These are phyloP conservation scores for Halichoerus grypus DNA, from an alignment of 2,113 vertebrate genomes.

Conservation along the genomic window DNA sequence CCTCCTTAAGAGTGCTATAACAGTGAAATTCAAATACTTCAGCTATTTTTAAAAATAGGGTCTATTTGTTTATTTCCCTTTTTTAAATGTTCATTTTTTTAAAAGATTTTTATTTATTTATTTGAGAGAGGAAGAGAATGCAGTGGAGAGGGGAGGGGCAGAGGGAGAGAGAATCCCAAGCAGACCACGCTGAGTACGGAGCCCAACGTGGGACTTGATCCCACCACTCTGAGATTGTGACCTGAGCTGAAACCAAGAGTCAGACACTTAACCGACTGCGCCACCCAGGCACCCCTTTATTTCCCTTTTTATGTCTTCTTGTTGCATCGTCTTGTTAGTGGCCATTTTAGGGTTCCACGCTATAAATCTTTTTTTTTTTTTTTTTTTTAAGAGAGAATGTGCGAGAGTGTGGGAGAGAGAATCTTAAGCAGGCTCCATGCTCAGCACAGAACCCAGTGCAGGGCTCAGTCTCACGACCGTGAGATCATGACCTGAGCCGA, in stretches of 20 bases:
- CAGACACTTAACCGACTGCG: background rate
- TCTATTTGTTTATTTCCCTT: conserved; percentile 37
- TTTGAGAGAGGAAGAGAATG: background rate
- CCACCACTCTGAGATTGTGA: background rate
- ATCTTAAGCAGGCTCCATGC: background rate
- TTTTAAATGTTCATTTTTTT: background rate
- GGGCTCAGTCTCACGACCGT: background rate
- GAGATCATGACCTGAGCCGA: background rate
- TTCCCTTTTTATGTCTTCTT: conserved; percentile 47
- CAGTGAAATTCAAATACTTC: background rate
- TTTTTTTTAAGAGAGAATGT: background rate
- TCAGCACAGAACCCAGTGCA: background rate
- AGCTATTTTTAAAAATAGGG: conserved; percentile 38
- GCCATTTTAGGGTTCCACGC: background rate
- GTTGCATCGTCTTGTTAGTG: background rate
- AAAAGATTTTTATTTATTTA: background rate
- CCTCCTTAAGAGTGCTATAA: background rate
- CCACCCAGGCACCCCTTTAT: background rate
- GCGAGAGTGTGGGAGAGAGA: background rate
- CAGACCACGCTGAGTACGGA: rapidly evolving
- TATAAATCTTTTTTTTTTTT: background rate
- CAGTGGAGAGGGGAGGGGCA: background rate
- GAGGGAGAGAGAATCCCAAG: background rate
- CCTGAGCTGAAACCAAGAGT: background rate
- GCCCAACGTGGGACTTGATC: background rate